Evolutionary conservation across 2,888 invertebrate genomes (phyloP).

Genomic region (Pogonocherus hispidulus): DNA sequence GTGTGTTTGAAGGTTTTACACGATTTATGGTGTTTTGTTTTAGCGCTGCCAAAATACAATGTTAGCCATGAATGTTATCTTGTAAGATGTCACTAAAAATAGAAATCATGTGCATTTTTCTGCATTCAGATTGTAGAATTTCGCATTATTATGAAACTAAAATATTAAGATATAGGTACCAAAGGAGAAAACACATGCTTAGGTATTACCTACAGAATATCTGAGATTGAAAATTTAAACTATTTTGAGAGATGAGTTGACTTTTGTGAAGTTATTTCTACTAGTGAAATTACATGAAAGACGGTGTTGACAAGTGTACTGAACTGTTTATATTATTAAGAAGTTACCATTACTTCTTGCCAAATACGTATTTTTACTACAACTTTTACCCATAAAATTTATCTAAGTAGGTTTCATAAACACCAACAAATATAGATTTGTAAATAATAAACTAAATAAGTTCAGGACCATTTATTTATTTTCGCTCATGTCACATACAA

Average conservation of each 20-base stretch:
- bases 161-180: too few relatives aligned
- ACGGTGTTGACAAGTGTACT: conserved; percentile 1
- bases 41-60: conserved; percentile 15
- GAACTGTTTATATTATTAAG: not conserved
- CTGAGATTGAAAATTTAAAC: not conserved
- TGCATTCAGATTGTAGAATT: not conserved
- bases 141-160: too few relatives aligned
- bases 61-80: conserved; percentile 7
- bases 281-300: conserved; percentile 2
- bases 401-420: too few relatives aligned
- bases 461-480: too few relatives aligned
- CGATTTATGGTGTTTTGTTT: conserved; percentile 7
- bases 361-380: not conserved
- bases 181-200: too few relatives aligned
- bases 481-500: too few relatives aligned
- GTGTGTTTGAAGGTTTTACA: not conserved
- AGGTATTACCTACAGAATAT: too few relatives aligned
- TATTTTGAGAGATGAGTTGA: not conserved
- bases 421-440: too few relatives aligned
- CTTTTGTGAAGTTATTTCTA: not conserved
- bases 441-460: too few relatives aligned
- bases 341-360: not conserved
- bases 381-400: too few relatives aligned
- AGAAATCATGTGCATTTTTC: not conserved
- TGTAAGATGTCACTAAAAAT: too few relatives aligned